These are phyloP conservation scores for Anhinga anhinga DNA, from an alignment of 2,113 vertebrate genomes.

Conservation along the genomic window DNA sequence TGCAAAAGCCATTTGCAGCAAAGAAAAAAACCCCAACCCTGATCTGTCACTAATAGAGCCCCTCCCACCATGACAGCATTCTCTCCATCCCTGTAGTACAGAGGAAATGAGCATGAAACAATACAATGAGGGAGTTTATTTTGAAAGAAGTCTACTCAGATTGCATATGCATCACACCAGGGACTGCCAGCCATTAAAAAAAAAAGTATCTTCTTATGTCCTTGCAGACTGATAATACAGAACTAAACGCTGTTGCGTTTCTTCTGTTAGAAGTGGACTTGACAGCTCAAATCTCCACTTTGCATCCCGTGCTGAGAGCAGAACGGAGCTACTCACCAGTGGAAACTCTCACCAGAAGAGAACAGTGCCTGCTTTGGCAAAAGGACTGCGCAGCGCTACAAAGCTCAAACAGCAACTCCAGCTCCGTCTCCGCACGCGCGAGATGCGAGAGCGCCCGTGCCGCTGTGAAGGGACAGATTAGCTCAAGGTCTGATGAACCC, in stretches of 20 bases:
- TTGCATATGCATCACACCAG: not conserved
- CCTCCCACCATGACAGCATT: not conserved
- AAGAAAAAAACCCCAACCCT: too few relatives aligned
- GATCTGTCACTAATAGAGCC: not conserved
- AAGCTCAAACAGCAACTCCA: not conserved
- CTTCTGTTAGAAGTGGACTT: accelerated
- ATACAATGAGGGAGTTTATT: not conserved
- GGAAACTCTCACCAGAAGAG: not conserved
- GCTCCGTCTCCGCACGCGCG: accelerated
- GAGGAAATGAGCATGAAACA: not conserved
- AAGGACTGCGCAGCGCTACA: not conserved
- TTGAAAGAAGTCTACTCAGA: not conserved
- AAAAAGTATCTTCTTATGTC: accelerated
- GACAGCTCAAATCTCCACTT: not conserved
- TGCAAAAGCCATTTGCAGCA: not conserved
- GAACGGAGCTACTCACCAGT: not conserved
- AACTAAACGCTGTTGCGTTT: accelerated
- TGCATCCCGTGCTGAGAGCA: accelerated
- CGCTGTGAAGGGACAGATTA: not conserved
- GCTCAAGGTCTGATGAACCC: not conserved
- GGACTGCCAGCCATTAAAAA: not conserved
- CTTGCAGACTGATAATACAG: accelerated
- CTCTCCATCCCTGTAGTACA: not conserved
- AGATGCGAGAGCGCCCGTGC: accelerated
- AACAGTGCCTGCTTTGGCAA: not conserved